Evolutionary conservation across 1,140 invertebrate species (phyloP), one percentile per base, ranked within the genome.

Genomic region (Cotesia typhae): DNA sequence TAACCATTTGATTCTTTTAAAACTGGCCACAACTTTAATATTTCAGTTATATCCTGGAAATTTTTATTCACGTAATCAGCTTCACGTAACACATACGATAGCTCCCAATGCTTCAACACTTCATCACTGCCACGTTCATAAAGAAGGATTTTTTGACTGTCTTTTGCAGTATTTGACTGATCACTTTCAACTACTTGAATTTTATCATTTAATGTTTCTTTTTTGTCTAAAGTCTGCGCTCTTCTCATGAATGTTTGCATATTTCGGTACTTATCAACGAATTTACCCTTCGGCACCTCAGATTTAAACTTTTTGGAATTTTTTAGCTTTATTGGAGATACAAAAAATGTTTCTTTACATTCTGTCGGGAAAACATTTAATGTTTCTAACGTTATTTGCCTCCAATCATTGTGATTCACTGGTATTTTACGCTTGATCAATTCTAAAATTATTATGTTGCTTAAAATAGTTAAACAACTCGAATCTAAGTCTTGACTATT

Each of bases 261-360:
- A 36, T 35, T 60, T 35, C 59, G 59, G 28, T 60, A 60, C 20
- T 36, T 60, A 60, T 35, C 59, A 20, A 36, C 12, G 6, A 60
- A 60, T 60, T 60, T 60, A 10, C 59, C 59, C 28, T 35, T 60
- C 3, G 59, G 35, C 4, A 60, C 17, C 28, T 60, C 59, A 4
- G 59, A 60, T 60, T 60, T 60, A 0, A 20, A 10, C 7, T 5
- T 4, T 10, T 60, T 60, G 4, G 59, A 60, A 36, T 60, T 20
- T 4, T 20, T 36, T 9, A 60, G 9, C 28, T 10, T 60, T 20
- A 36, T 12, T 4, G 20, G 20, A 12, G 59, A 36, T 35, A 60
- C 59, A 36, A 35, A 60, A 36, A 14, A 60, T 20, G 59, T 60
- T 36, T 60, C 59, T 12, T 36, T 60, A 20, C 59, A 60, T 12